Percentiles rank a stretch among this genome's conserved stretches.
Evolutionary conservation across 2,888 invertebrate genomes (phyloP).

Genomic region (Limnephilus rhombicus): DNA sequence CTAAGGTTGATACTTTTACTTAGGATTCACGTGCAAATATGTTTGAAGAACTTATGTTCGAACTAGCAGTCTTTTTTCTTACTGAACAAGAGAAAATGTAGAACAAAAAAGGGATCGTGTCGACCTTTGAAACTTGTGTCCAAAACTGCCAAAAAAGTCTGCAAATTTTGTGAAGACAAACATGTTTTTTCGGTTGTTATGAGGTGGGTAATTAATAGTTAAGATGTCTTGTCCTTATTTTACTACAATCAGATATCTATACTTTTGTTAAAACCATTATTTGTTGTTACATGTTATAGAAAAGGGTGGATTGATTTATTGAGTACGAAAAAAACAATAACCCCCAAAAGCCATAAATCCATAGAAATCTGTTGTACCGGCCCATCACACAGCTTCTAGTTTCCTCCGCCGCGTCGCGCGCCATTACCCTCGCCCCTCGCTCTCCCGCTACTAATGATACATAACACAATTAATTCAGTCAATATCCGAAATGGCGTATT

Average conservation of each 20-base stretch:
- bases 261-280: not conserved
- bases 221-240: not conserved
- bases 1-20: too few species aligned
- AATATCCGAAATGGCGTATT: conserved; percentile 54
- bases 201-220: not conserved
- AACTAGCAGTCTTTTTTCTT: too few species aligned
- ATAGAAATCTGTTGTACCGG: conserved; percentile 26
- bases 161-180: too few species aligned
- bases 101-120: not conserved
- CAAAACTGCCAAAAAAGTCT: too few species aligned
- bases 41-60: too few species aligned
- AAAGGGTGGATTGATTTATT: conserved; percentile 31
- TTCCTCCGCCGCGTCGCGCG: conserved; percentile 57
- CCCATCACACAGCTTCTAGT: conserved; percentile 48
- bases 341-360: conserved; percentile 17
- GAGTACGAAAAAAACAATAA: conserved; percentile 42
- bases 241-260: not conserved
- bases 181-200: too few species aligned
- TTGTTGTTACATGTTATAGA: not conserved
- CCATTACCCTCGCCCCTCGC: conserved; percentile 59
- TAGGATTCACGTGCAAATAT: too few species aligned
- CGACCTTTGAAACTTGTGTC: not conserved
- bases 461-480: conserved; percentile 63
- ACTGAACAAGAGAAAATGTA: too few species aligned
- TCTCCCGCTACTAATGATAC: conserved; percentile 60